These are phyloP conservation scores for Osmerus mordax DNA, from an alignment of 2,113 vertebrate genomes.

Conservation along the genomic window DNA sequence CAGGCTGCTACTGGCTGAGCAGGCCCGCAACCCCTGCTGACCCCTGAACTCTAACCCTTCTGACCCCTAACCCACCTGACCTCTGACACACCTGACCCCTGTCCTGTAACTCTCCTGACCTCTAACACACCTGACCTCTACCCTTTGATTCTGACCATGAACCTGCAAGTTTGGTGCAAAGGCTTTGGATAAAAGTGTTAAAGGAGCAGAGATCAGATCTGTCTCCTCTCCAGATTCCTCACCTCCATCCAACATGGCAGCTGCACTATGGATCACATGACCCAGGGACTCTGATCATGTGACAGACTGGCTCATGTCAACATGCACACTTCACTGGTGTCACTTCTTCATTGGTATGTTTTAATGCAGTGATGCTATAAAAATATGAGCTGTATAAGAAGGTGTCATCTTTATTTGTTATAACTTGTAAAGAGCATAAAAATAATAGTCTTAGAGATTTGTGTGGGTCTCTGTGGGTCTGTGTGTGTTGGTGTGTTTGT, in stretches of 20 bases:
- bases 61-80: too few relatives aligned
- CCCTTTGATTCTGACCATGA: background rate
- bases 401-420: background rate
- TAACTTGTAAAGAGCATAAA: too few relatives aligned
- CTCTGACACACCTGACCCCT: constrained; percentile 50
- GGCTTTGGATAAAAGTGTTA: too few relatives aligned
- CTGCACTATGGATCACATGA: constrained; percentile 11
- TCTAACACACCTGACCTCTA: too few relatives aligned
- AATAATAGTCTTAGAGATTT: background rate
- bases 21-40: constrained; percentile 46
- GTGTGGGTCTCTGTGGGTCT: background rate
- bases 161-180: background rate
- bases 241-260: background rate
- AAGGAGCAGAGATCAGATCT: too few relatives aligned
- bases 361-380: background rate
- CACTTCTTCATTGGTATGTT: constrained; percentile 1
- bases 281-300: constrained; percentile 1
- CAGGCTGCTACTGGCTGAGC: constrained; percentile 74
- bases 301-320: constrained; percentile 10
- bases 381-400: background rate
- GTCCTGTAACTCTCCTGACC: constrained; percentile 18
- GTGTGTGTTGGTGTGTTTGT: background rate
- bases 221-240: background rate
- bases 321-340: background rate
- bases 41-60: background rate